Evolutionary conservation across 2,113 vertebrate species (phyloP), one percentile per base, ranked within the genome.

Genomic region (Oenanthe oenanthe): DNA sequence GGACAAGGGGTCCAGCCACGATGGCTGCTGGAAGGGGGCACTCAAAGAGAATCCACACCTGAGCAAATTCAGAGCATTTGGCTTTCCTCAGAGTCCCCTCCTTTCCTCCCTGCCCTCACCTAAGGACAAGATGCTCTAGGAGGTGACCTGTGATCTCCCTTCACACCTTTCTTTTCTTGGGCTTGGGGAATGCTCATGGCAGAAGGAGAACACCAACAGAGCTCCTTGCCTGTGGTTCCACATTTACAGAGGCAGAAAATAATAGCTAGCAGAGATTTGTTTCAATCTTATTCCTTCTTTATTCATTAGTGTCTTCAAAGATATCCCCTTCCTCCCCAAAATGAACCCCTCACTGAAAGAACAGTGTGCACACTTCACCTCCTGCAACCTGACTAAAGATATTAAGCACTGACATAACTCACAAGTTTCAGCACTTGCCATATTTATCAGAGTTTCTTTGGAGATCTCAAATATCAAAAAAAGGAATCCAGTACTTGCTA

Each of bases 21-120:
- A 28, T 0, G 2, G 68, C 28, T n/a, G 29, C 77, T 0, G 0
- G 17, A 13, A 34, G 0, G 29, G 2, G 0, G 11, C 21, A 0
- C 25, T 61, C 67, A 22, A 12, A 48, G 53, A 43, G 10, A 32
- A 75, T 9, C 20, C n/a, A 4, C 10, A 13, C 20, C 36, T 67
- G 57, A 43, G 40, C 16, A 6, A 38, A 54, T 0, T 34, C 22
- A 8, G 13, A 43, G 10, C 0, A 9, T n/a, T 40, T n/a, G 19
- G 2, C 18, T 74, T 40, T 47, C 63, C 38, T 66, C 5, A 34
- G 67, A 12, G 2, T 65, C 62, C 22, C 12, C 21, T 72, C 42
- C 45, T 53, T 82, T 73, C 54, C 54, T 66, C 58, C 25, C 40
- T 87, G 10, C 43, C 22, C 43, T 51, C 53, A 21, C 2, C 17